phyloP scores from a whole-genome alignment of 2,888 invertebrate species.

The Galeruca laticollis region DNA sequence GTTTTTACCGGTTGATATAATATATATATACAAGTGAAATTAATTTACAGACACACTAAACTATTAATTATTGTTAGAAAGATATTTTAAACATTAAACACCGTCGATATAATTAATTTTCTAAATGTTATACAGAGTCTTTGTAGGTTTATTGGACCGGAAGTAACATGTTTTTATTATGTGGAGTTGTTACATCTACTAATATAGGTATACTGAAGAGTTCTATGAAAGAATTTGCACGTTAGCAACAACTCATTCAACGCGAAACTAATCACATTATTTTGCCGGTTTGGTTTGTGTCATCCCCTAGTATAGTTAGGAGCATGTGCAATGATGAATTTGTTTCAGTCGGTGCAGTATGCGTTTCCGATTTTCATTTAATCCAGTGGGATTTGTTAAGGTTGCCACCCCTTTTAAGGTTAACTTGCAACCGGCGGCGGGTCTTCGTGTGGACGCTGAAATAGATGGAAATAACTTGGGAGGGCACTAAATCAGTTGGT shows the following conservation, averaged over 20 bases:
- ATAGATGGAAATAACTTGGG: conserved; percentile 6
- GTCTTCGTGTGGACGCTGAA: conserved; percentile 18
- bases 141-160: not conserved
- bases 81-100: not conserved
- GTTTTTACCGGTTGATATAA: not conserved
- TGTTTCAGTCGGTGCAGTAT: conserved; percentile 50
- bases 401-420: conserved; percentile 31
- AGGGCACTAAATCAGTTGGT: conserved; percentile 3
- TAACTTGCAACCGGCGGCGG: conserved; percentile 11
- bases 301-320: conserved; percentile 55
- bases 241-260: conserved; percentile 49
- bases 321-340: conserved; percentile 65
- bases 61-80: too few species aligned
- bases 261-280: conserved; percentile 64
- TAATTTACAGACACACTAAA: not conserved
- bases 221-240: conserved; percentile 7
- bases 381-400: conserved; percentile 50
- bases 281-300: conserved; percentile 60
- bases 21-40: not conserved
- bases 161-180: not conserved
- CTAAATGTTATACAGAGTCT: not conserved
- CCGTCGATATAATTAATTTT: not conserved
- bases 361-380: conserved; percentile 56
- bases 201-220: not conserved
- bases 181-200: too few species aligned